Evolutionary conservation across 2,113 vertebrate species (phyloP).

Genomic region (Upupa epops): DNA sequence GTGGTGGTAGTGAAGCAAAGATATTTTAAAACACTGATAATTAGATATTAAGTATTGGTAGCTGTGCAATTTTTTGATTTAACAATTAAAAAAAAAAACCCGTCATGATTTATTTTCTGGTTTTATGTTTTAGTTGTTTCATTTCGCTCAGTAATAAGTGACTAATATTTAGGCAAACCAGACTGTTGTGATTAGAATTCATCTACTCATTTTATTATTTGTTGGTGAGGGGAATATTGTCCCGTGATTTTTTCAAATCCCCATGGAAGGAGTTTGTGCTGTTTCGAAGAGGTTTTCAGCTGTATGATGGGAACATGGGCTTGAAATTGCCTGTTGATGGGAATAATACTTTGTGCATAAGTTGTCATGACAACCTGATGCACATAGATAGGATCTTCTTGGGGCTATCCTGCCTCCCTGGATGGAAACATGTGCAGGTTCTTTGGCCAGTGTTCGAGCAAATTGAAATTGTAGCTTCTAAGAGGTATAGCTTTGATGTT

Average conservation of each 20-base stretch:
- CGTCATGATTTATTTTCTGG: neutral
- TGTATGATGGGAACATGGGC: neutral
- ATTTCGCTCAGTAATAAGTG: neutral
- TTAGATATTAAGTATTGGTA: neutral
- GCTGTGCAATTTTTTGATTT: neutral
- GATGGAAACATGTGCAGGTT: accelerated
- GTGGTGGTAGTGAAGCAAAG: neutral
- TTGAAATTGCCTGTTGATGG: neutral
- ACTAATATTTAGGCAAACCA: neutral
- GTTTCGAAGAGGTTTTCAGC: neutral
- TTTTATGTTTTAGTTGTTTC: neutral
- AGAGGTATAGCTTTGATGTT: neutral
- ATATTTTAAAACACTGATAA: conserved; percentile 14
- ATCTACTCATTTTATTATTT: neutral
- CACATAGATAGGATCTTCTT: neutral
- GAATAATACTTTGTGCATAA: neutral
- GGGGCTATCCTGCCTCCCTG: neutral
- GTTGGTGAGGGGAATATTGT: neutral
- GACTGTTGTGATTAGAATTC: neutral
- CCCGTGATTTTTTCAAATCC: neutral
- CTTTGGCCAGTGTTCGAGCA: neutral
- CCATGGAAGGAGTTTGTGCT: neutral
- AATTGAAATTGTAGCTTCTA: neutral
- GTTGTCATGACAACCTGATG: neutral
- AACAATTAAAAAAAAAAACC: too few species aligned